phyloP scores from a whole-genome alignment of 2,888 invertebrate genomes.

The Macrophya alboannulata region DNA sequence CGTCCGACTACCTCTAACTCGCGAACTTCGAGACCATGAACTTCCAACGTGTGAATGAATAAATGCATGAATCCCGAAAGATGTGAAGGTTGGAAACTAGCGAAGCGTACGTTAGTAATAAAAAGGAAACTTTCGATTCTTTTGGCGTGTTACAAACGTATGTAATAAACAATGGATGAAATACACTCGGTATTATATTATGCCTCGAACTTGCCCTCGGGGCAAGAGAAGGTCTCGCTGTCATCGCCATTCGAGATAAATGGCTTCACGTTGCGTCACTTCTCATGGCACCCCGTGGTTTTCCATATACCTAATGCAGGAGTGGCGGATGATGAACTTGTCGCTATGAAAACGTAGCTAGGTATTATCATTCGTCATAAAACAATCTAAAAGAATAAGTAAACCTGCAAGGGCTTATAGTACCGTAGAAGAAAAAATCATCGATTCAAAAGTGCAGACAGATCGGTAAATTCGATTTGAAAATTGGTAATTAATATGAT shows the following conservation, averaged over 20 bases:
- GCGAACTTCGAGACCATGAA: neutral
- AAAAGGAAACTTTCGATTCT: neutral
- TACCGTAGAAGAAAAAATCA: neutral
- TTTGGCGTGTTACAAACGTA: slow-evolving; percentile 6
- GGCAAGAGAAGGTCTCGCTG: slow-evolving; percentile 48
- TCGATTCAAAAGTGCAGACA: neutral
- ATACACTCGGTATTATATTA: slow-evolving; percentile 10
- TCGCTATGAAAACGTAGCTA: slow-evolving; percentile 3
- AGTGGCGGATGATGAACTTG: slow-evolving; percentile 9
- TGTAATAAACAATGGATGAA: slow-evolving; percentile 31
- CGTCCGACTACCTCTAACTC: neutral
- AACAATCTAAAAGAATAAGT: neutral
- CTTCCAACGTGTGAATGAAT: slow-evolving; percentile 24
- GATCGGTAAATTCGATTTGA: no score
- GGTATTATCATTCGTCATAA: neutral
- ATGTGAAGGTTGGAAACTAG: slow-evolving; percentile 15
- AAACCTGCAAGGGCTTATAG: neutral
- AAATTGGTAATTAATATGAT: no score
- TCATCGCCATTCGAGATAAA: slow-evolving; percentile 46
- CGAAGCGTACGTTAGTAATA: neutral
- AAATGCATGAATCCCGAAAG: slow-evolving; percentile 37
- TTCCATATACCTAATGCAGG: slow-evolving; percentile 23
- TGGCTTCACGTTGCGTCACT: slow-evolving; percentile 43
- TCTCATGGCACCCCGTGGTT: slow-evolving; percentile 40
- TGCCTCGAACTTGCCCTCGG: slow-evolving; percentile 29